Conservation (phyloP, 2,113 vertebrate species). For the Tenebrosternarchus preto region DNA sequence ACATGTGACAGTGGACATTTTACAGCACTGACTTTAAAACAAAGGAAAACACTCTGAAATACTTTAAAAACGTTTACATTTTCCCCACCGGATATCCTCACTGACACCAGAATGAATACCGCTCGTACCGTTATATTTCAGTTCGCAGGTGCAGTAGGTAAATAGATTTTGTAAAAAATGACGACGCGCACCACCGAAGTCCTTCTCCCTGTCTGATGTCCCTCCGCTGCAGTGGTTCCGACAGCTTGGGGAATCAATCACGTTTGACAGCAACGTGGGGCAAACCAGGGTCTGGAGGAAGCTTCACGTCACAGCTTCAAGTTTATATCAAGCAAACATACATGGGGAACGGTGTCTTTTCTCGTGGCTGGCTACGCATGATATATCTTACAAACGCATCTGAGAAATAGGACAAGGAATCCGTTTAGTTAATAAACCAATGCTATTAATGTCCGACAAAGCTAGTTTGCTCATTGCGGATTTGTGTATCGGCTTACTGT, state of each 20-base stretch:
- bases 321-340: background rate
- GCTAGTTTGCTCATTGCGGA: constrained; percentile 35
- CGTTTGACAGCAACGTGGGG: background rate
- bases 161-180: too few species aligned
- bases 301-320: background rate
- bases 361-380: background rate
- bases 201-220: background rate
- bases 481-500: constrained; percentile 13
- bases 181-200: background rate
- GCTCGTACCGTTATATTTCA: background rate
- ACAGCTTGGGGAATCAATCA: background rate
- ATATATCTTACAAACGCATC: background rate
- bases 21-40: too few species aligned
- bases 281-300: background rate
- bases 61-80: too few species aligned
- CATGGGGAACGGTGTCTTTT: background rate
- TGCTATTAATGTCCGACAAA: background rate
- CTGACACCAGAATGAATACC: too few species aligned
- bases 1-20: too few species aligned
- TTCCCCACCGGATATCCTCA: too few species aligned
- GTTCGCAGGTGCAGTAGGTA: background rate
- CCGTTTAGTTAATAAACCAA: background rate
- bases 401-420: background rate
- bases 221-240: background rate
- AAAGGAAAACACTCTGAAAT: too few species aligned